These are phyloP conservation scores for Amphiura filiformis DNA, from an alignment of 35 echinoderm and acorn worm species.

Conservation along the genomic window DNA sequence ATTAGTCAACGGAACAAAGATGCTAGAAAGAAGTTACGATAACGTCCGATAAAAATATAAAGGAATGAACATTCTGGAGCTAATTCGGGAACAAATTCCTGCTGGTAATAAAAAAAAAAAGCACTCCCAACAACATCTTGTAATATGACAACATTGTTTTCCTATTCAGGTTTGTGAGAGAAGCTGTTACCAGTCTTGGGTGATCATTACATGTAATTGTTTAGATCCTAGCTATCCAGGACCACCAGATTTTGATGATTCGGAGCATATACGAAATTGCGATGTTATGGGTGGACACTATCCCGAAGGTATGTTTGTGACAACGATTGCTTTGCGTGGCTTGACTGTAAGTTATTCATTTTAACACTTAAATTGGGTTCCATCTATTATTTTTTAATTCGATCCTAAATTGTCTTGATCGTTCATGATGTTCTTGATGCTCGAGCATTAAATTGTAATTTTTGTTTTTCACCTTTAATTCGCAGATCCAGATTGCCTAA, in stretches of 20 bases:
- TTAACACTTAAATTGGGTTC: too few relatives aligned
- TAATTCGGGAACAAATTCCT: too few relatives aligned
- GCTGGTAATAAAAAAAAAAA: background rate
- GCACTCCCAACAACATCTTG: background rate
- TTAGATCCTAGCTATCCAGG: slow-evolving; percentile 42
- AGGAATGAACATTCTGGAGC: too few relatives aligned
- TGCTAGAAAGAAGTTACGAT: too few relatives aligned
- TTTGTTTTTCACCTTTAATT: background rate
- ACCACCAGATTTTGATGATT: background rate
- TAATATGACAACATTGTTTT: background rate
- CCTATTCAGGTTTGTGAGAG: slow-evolving; percentile 54
- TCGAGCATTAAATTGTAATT: too few relatives aligned
- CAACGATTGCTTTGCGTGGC: too few relatives aligned
- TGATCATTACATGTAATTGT: slow-evolving; percentile 44
- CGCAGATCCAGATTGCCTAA: background rate
- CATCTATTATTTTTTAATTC: too few relatives aligned
- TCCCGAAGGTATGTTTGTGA: background rate
- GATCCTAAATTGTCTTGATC: too few relatives aligned
- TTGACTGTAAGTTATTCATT: too few relatives aligned
- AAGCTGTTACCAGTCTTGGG: slow-evolving; percentile 58
- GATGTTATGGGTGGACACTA: background rate
- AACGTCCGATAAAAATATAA: too few relatives aligned
- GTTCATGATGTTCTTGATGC: too few relatives aligned
- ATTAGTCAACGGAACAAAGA: too few relatives aligned
- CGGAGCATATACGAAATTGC: background rate